Evolutionary conservation across 2,797 vertebrate species (phyloP).

Genomic region (Chaenodraco wilsoni): DNA sequence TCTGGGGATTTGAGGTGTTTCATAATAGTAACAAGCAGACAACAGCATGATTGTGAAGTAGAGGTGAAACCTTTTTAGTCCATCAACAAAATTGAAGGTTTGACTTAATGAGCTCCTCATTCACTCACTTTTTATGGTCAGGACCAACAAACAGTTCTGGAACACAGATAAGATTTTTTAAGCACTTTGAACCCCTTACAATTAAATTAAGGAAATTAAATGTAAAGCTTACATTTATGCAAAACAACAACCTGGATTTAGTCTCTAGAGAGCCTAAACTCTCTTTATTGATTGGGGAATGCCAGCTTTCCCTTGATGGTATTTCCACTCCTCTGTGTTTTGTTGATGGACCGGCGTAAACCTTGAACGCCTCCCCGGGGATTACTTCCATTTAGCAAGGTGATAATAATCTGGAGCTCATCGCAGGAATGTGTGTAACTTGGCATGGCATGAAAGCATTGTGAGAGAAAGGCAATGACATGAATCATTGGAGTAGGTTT

Average conservation of each 20-base stretch:
- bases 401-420: slow-evolving; percentile 69
- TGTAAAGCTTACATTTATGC: slow-evolving; percentile 9
- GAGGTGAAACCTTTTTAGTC: slow-evolving; percentile 2
- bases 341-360: slow-evolving; percentile 35
- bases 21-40: slow-evolving; percentile 30
- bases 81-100: slow-evolving; percentile 11
- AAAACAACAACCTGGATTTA: slow-evolving; percentile 6
- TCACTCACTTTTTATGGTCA: background rate
- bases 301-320: slow-evolving; percentile 18
- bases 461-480: slow-evolving; percentile 58
- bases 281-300: slow-evolving; percentile 11
- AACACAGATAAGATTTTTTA: background rate
- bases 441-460: slow-evolving; percentile 66
- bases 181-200: background rate
- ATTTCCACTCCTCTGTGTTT: slow-evolving; percentile 42
- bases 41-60: slow-evolving; percentile 25
- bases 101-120: background rate
- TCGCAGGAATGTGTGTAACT: slow-evolving; percentile 69
- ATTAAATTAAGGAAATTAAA: slow-evolving; percentile 4
- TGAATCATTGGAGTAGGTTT: slow-evolving; percentile 55
- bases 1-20: slow-evolving; percentile 38
- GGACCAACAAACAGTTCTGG: background rate
- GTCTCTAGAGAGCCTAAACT: background rate
- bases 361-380: slow-evolving; percentile 50
- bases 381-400: slow-evolving; percentile 68